A percentile compares a stretch with the other conserved stretches of the same genome.
phyloP scores from a whole-genome alignment of 2,113 vertebrate species.

The Brachypteracias leptosomus region DNA sequence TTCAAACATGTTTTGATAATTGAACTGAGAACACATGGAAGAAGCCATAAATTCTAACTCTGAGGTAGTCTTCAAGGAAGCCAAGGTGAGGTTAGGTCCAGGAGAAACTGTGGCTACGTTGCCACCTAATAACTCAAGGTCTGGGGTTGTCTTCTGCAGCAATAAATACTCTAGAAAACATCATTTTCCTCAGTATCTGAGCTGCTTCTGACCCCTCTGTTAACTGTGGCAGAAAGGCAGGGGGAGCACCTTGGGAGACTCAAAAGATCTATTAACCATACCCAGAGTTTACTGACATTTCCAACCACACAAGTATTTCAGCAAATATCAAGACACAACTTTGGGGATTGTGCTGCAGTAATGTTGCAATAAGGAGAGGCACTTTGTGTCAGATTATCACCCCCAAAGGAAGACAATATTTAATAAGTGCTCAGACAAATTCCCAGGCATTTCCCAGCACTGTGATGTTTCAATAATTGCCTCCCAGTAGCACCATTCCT shows the following conservation, averaged over 20 bases:
- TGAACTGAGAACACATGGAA: neutral
- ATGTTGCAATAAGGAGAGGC: neutral
- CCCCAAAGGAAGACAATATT: neutral
- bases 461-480: neutral
- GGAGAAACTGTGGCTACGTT: neutral
- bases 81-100: neutral
- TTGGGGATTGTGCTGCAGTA: neutral
- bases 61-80: neutral
- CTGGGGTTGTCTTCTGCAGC: neutral
- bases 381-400: neutral
- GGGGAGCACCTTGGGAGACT: neutral
- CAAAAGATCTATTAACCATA: neutral
- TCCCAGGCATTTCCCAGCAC: neutral
- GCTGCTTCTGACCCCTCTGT: neutral
- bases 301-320: neutral
- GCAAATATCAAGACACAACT: neutral
- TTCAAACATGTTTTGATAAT: accelerated
- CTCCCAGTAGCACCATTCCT: neutral
- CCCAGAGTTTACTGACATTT: neutral
- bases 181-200: neutral
- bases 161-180: neutral
- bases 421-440: neutral
- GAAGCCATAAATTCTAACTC: neutral
- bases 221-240: neutral
- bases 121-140: accelerated